Percentiles rank a stretch among this genome's conserved stretches.
Evolutionary conservation across 2,797 vertebrate species (phyloP).

Genomic region (Enteromius unitaeniatus): DNA sequence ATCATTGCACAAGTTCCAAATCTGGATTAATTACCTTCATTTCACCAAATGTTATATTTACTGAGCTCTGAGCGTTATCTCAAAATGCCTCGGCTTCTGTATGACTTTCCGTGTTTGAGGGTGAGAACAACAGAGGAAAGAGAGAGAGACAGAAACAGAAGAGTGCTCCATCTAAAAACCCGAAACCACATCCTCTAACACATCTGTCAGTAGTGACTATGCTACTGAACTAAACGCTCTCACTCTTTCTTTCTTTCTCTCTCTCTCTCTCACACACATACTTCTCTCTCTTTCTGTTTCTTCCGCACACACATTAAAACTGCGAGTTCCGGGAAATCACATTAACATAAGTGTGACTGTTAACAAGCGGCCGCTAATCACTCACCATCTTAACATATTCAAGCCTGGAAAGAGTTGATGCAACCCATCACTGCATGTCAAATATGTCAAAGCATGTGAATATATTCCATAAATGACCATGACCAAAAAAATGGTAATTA

Average conservation of each 20-base stretch:
- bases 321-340: conserved; percentile 80
- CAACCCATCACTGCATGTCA: not conserved
- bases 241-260: too few species aligned
- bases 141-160: conserved; percentile 42
- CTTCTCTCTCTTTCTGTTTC: conserved; percentile 59
- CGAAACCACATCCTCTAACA: conserved; percentile 64
- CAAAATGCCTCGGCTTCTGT: conserved; percentile 24
- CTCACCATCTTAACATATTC: conserved; percentile 66
- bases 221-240: conserved; percentile 36
- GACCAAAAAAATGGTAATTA: not conserved
- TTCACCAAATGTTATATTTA: conserved; percentile 29
- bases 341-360: conserved; percentile 71
- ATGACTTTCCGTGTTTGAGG: conserved; percentile 28
- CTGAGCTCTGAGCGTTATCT: conserved; percentile 34
- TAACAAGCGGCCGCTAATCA: conserved; percentile 71
- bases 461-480: not conserved
- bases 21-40: conserved; percentile 49
- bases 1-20: conserved; percentile 16
- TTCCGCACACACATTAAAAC: conserved; percentile 45
- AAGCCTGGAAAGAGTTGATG: conserved; percentile 4
- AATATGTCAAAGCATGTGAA: not conserved
- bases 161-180: conserved; percentile 60
- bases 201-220: conserved; percentile 61
- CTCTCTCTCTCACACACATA: conserved; percentile 2
- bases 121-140: conserved; percentile 29